phyloP scores from a whole-genome alignment of 2,888 invertebrate genomes.

The Drosophila merina region DNA sequence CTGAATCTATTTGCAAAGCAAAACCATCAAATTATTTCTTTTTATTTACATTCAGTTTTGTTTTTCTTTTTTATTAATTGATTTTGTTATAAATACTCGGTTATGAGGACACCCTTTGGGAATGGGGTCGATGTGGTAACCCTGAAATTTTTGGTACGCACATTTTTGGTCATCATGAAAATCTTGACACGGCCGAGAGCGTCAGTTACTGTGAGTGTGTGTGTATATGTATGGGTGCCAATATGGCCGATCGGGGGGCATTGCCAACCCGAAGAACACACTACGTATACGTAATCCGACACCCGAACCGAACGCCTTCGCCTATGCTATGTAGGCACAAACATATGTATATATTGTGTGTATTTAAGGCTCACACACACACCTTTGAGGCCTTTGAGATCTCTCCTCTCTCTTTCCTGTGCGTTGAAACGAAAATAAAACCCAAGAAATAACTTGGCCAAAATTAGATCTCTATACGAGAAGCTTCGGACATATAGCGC shows the following conservation, averaged over 20 bases:
- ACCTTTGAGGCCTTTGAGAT: slow-evolving; percentile 10
- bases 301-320: slow-evolving; percentile 65
- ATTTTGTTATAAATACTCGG: slow-evolving; percentile 21
- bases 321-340: slow-evolving; percentile 31
- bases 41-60: slow-evolving; percentile 13
- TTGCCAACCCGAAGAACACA: slow-evolving; percentile 60
- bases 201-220: slow-evolving; percentile 32
- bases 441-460: slow-evolving; percentile 78
- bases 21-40: slow-evolving; percentile 18
- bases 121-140: slow-evolving; percentile 72
- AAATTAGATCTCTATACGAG: slow-evolving; percentile 78
- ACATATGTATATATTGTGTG: slow-evolving; percentile 22
- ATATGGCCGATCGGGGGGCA: slow-evolving; percentile 47
- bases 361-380: slow-evolving; percentile 18
- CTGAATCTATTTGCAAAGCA: too few relatives aligned
- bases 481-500: slow-evolving; percentile 26
- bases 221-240: slow-evolving; percentile 19
- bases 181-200: slow-evolving; percentile 61
- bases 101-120: slow-evolving; percentile 8
- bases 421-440: slow-evolving; percentile 71
- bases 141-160: slow-evolving; percentile 75
- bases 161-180: slow-evolving; percentile 74
- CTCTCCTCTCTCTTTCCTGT: slow-evolving; percentile 19
- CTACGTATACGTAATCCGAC: slow-evolving; percentile 77
- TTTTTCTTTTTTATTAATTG: slow-evolving; percentile 8